Conservation (phyloP, 2,113 vertebrate genomes). For the Syngnathoides biaculeatus region DNA sequence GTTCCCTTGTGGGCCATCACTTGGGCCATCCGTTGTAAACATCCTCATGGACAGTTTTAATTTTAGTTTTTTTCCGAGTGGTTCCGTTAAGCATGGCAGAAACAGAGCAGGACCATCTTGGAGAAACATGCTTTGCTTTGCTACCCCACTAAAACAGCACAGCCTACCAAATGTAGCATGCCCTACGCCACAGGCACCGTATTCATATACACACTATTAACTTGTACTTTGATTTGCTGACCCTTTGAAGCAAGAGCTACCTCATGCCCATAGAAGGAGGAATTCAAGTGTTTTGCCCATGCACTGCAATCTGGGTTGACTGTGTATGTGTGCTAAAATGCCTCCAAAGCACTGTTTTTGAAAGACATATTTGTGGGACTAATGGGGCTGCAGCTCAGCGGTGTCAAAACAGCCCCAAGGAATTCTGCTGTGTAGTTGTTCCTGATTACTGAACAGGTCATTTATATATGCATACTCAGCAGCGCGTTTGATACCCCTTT, state of each 20-base stretch:
- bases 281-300: slow-evolving; percentile 37
- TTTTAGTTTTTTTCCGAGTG: background rate
- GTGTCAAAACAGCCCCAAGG: slow-evolving; percentile 66
- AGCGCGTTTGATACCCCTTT: slow-evolving; percentile 59
- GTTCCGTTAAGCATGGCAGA: slow-evolving; percentile 2
- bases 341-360: slow-evolving; percentile 53
- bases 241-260: slow-evolving; percentile 47
- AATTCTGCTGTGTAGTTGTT: slow-evolving; percentile 55
- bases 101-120: slow-evolving; percentile 21
- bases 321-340: slow-evolving; percentile 43
- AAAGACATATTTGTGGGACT: slow-evolving; percentile 64
- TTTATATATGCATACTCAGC: slow-evolving; percentile 72
- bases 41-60: background rate
- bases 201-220: slow-evolving; percentile 51
- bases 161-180: slow-evolving; percentile 37
- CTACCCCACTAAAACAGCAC: slow-evolving; percentile 8
- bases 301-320: slow-evolving; percentile 37
- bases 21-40: background rate
- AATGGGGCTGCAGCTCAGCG: slow-evolving; percentile 59
- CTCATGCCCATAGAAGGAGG: slow-evolving; percentile 17
- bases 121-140: slow-evolving; percentile 11
- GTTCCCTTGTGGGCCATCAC: background rate
- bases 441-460: slow-evolving; percentile 66
- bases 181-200: slow-evolving; percentile 27
- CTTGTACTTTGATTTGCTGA: slow-evolving; percentile 45